phyloP scores from a whole-genome alignment of 2,888 invertebrate genomes.

The Cybosia mesomella region DNA sequence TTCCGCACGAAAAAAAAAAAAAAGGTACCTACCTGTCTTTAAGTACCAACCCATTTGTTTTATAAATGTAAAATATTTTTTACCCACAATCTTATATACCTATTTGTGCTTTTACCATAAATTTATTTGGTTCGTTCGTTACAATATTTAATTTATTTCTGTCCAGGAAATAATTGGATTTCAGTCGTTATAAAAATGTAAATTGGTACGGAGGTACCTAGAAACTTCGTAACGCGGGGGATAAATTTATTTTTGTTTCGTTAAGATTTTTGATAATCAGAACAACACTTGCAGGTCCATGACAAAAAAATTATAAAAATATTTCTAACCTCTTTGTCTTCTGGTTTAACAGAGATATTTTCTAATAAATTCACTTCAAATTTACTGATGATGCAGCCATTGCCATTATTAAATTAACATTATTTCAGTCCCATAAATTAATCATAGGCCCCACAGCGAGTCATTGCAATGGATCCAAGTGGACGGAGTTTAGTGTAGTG shows the following conservation, averaged over 20 bases:
- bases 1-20: too few relatives aligned
- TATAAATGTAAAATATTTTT: neutral
- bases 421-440: too few relatives aligned
- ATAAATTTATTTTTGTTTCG: slow-evolving; percentile 9
- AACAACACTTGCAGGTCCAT: neutral
- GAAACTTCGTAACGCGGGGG: slow-evolving; percentile 13
- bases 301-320: too few relatives aligned
- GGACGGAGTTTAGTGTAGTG: too few relatives aligned
- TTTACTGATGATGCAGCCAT: too few relatives aligned
- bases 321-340: too few relatives aligned
- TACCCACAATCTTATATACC: too few relatives aligned
- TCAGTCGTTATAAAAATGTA: slow-evolving; percentile 43
- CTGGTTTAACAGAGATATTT: too few relatives aligned
- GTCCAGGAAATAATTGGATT: slow-evolving; percentile 34
- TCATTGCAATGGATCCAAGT: too few relatives aligned
- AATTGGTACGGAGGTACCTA: slow-evolving; percentile 24
- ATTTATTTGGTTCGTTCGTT: slow-evolving; percentile 15
- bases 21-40: neutral
- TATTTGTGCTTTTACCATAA: neutral
- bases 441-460: too few relatives aligned
- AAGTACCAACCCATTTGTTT: neutral
- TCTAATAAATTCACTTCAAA: too few relatives aligned
- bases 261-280: slow-evolving; percentile 3
- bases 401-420: too few relatives aligned
- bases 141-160: slow-evolving; percentile 24